Conservation (phyloP, 2,797 vertebrate genomes). For the Tangara arthus region DNA sequence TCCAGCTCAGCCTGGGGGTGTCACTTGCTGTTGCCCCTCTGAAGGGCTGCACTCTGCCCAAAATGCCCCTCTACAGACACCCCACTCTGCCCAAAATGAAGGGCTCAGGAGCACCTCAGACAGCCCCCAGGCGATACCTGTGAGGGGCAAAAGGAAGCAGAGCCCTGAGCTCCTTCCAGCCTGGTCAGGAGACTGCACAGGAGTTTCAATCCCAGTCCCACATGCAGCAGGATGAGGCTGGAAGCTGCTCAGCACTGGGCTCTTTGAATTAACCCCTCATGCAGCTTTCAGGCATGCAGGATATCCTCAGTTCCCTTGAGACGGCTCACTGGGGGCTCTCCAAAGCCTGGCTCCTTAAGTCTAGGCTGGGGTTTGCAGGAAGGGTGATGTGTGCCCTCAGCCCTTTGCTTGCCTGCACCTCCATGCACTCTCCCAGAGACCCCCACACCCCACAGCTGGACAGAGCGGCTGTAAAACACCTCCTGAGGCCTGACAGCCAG, state of each 20-base stretch:
- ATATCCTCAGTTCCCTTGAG: not conserved
- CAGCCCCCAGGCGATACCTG: accelerated
- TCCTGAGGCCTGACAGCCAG: not conserved
- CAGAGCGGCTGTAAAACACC: not conserved
- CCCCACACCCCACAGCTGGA: accelerated
- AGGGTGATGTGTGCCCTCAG: not conserved
- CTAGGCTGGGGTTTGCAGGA: accelerated
- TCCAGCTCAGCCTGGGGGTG: not conserved
- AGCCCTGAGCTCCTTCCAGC: not conserved
- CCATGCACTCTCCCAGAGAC: accelerated
- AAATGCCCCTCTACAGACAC: not conserved
- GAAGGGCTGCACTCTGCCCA: not conserved
- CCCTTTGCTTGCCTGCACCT: not conserved
- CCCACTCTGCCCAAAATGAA: not conserved
- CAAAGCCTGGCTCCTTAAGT: not conserved
- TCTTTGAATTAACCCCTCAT: not conserved
- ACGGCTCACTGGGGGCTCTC: not conserved
- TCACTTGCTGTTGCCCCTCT: not conserved
- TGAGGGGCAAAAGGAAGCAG: not conserved
- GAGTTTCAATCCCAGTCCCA: not conserved
- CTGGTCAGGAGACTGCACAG: accelerated
- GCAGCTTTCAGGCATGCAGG: not conserved
- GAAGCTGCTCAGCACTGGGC: accelerated
- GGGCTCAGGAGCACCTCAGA: not conserved
- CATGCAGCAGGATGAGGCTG: not conserved